phyloP scores from a whole-genome alignment of 1,140 invertebrate genomes.

The Drosophila kanapiae region DNA sequence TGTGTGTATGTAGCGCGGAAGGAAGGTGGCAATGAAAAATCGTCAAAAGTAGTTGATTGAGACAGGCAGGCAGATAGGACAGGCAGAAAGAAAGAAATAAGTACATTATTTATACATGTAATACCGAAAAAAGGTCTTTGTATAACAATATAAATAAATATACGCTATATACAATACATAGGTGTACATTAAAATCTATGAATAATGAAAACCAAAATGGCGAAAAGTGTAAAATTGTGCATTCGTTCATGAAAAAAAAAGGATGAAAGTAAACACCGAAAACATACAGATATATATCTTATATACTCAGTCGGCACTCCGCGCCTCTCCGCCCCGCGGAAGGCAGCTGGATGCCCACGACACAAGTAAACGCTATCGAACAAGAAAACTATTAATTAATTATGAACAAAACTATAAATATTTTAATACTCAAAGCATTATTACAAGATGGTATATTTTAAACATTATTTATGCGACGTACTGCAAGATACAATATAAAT shows the following conservation, averaged over 20 bases:
- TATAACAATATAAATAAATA: constrained; percentile 75
- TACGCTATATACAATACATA: constrained; percentile 73
- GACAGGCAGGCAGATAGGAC: constrained; percentile 29
- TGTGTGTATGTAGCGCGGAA: background rate
- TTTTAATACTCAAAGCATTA: constrained; percentile 75
- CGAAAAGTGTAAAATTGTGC: constrained; percentile 82
- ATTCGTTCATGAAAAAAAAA: constrained; percentile 84
- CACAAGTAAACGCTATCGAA: constrained; percentile 75
- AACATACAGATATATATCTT: constrained; percentile 76
- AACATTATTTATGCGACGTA: constrained; percentile 77
- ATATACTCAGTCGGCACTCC: constrained; percentile 69
- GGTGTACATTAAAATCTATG: constrained; percentile 77
- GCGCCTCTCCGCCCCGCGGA: constrained; percentile 36
- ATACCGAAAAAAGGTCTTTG: constrained; percentile 70
- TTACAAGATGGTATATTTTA: constrained; percentile 75
- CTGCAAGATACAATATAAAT: constrained; percentile 68
- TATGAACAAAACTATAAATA: constrained; percentile 76
- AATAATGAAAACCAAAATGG: constrained; percentile 76
- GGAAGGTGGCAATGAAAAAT: constrained; percentile 35
- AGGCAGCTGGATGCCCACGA: constrained; percentile 63
- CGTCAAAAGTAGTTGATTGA: constrained; percentile 70
- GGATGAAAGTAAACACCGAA: constrained; percentile 84
- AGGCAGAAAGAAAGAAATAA: too few species aligned
- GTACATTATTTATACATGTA: constrained; percentile 56
- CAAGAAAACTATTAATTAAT: constrained; percentile 73